Conservation (phyloP, 2,888 invertebrate genomes). For the Helicoverpa assulta region DNA sequence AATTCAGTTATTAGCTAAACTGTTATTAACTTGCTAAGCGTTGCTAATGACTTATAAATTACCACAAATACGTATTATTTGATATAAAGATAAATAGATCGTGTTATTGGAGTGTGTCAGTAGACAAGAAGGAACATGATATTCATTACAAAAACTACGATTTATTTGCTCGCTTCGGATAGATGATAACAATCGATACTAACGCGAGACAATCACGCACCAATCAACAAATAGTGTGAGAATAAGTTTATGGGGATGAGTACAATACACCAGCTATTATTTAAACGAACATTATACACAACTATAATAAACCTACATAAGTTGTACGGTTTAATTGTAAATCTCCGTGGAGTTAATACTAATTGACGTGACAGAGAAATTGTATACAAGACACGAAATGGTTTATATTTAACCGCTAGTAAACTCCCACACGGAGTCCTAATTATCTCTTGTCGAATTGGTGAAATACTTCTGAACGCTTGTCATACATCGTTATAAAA, state of each 20-base stretch:
- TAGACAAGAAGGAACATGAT: slow-evolving; percentile 48
- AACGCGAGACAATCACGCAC: slow-evolving; percentile 75
- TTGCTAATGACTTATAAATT: slow-evolving; percentile 66
- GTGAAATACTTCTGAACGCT: slow-evolving; percentile 49
- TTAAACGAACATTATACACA: slow-evolving; percentile 5
- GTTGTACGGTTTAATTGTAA: not conserved
- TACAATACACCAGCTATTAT: slow-evolving; percentile 9
- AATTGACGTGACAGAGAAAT: slow-evolving; percentile 14
- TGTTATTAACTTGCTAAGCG: slow-evolving; percentile 54
- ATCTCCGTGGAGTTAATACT: not conserved
- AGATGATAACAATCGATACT: slow-evolving; percentile 64
- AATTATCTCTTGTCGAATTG: slow-evolving; percentile 59
- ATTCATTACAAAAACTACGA: slow-evolving; percentile 49
- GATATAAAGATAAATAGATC: slow-evolving; percentile 56
- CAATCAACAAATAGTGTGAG: slow-evolving; percentile 74
- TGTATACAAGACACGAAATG: slow-evolving; percentile 17
- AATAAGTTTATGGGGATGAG: slow-evolving; percentile 62
- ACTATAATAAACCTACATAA: slow-evolving; percentile 6
- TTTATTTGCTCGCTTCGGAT: slow-evolving; percentile 54
- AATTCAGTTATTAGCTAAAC: slow-evolving; percentile 61
- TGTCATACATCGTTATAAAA: slow-evolving; percentile 50
- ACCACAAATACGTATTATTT: slow-evolving; percentile 55
- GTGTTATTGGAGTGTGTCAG: slow-evolving; percentile 56
- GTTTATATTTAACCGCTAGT: slow-evolving; percentile 33
- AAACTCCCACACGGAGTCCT: slow-evolving; percentile 48